phyloP scores from a whole-genome alignment of 2,797 vertebrate genomes.

The Peromyscus attwateri region DNA sequence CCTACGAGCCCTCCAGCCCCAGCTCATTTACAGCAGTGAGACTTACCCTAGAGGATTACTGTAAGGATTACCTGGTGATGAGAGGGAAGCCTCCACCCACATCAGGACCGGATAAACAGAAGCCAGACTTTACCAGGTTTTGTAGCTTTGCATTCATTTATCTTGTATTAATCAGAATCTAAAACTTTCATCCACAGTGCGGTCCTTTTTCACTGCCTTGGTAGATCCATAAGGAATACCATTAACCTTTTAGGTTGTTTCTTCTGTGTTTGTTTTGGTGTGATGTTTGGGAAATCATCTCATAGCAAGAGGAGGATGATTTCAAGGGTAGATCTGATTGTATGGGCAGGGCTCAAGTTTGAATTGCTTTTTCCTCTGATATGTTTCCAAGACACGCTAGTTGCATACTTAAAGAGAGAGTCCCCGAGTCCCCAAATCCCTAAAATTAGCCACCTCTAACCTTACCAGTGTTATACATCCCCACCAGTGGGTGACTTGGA shows the following conservation, averaged over 20 bases:
- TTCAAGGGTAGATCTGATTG: not conserved
- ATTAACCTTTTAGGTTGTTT: not conserved
- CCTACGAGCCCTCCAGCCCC: not conserved
- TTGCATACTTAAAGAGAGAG: not conserved
- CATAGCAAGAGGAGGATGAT: not conserved
- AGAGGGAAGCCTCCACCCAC: not conserved
- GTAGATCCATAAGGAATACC: not conserved
- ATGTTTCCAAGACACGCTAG: not conserved
- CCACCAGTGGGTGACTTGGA: not conserved
- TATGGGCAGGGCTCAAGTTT: not conserved
- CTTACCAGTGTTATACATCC: not conserved
- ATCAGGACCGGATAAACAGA: not conserved
- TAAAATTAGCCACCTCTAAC: not conserved
- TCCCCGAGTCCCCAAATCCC: not conserved
- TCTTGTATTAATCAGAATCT: not conserved
- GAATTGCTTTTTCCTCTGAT: not conserved
- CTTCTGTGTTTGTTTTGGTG: not conserved
- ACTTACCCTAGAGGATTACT: not conserved
- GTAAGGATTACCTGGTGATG: not conserved
- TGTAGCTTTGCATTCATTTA: not conserved
- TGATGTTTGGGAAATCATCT: not conserved
- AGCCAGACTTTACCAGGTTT: not conserved
- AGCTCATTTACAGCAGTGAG: not conserved
- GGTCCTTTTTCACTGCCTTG: not conserved
- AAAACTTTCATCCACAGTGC: not conserved